Conservation (phyloP, 2,113 vertebrate genomes). For the Cairina moschata region DNA sequence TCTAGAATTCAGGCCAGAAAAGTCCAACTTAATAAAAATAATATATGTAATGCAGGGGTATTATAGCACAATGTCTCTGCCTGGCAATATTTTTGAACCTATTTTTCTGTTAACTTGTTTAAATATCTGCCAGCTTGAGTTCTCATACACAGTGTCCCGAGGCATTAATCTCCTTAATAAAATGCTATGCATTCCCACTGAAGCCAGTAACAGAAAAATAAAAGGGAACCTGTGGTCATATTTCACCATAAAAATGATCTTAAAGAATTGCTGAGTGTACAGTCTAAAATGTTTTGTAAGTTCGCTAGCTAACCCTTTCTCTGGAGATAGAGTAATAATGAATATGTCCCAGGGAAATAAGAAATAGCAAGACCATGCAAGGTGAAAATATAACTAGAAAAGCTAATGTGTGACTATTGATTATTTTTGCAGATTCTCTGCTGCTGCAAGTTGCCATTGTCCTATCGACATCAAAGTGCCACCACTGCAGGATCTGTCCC, state of each 20-base stretch:
- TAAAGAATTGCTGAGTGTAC: conserved; percentile 1
- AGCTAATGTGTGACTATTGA: neutral
- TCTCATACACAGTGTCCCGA: neutral
- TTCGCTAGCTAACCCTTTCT: neutral
- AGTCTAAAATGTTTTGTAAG: neutral
- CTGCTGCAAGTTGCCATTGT: neutral
- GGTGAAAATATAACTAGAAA: neutral
- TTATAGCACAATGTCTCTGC: neutral
- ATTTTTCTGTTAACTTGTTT: conserved; percentile 32
- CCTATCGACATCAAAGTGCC: neutral
- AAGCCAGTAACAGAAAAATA: conserved; percentile 11
- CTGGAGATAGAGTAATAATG: neutral
- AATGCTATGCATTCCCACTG: neutral
- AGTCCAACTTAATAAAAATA: conserved; percentile 21
- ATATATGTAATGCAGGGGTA: neutral
- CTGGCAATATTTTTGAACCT: conserved; percentile 15
- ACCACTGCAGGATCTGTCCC: neutral
- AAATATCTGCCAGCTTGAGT: conserved; percentile 3
- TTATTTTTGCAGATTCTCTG: neutral
- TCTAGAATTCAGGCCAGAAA: neutral
- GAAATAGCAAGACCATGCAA: neutral
- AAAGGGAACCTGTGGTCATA: neutral
- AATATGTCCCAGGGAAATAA: neutral
- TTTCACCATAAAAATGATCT: conserved; percentile 22
- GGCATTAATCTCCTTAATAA: conserved; percentile 44